Conservation (phyloP, 1,140 invertebrate genomes). For the Drosophila ananassae region DNA sequence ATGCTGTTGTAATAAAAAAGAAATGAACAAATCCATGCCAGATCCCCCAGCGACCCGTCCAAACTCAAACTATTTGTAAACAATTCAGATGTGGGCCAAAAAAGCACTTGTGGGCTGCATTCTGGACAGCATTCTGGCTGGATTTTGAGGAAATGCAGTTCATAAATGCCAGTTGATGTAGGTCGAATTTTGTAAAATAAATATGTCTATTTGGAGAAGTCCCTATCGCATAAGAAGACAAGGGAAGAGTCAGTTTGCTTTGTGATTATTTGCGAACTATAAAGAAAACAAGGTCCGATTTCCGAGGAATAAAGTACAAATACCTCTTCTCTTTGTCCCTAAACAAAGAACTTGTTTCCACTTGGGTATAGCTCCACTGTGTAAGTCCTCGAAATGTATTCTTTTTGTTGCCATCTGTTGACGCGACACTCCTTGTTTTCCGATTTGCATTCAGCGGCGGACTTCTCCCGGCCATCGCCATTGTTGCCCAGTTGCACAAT, state of each 20-base stretch:
- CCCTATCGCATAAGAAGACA: not conserved
- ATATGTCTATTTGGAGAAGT: slow-evolving; percentile 1
- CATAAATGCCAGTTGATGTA: slow-evolving; percentile 30
- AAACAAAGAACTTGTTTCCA: slow-evolving; percentile 20
- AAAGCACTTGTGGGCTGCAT: slow-evolving; percentile 13
- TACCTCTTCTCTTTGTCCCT: not conserved
- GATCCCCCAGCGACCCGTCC: slow-evolving; percentile 7
- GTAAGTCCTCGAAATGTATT: not conserved
- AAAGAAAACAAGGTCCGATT: not conserved
- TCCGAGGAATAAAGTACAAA: not conserved
- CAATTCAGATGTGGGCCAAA: slow-evolving; percentile 48
- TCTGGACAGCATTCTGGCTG: slow-evolving; percentile 6
- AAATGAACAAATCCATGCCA: slow-evolving; percentile 24
- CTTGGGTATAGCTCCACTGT: not conserved
- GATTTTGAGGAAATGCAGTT: slow-evolving; percentile 8
- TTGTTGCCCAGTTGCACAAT: slow-evolving; percentile 47
- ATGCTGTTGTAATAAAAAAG: slow-evolving; percentile 42
- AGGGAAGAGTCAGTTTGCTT: not conserved
- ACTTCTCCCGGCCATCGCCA: slow-evolving; percentile 2
- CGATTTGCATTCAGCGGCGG: slow-evolving; percentile 22
- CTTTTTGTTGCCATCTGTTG: not conserved
- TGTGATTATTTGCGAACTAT: no score
- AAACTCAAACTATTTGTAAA: slow-evolving; percentile 31
- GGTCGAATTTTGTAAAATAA: slow-evolving; percentile 13
- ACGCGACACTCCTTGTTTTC: slow-evolving; percentile 14